These are phyloP conservation scores for Ammospiza nelsoni DNA, from an alignment of 2,113 vertebrate species.

Conservation along the genomic window DNA sequence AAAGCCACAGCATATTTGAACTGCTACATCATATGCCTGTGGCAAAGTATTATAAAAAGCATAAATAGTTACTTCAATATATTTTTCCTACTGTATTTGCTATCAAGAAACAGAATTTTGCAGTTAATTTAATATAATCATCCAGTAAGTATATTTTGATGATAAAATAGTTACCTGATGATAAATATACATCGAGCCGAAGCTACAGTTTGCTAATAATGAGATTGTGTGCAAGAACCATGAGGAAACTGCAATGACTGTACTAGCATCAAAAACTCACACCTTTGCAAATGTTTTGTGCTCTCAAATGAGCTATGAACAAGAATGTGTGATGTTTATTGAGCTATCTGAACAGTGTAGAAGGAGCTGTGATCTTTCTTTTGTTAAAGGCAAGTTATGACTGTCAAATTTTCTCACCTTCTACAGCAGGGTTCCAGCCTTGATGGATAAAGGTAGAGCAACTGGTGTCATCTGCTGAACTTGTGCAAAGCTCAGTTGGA, in stretches of 20 bases:
- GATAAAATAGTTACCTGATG: not conserved
- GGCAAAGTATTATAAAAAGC: not conserved
- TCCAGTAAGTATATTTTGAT: not conserved
- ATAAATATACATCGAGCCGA: not conserved
- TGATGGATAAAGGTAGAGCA: not conserved
- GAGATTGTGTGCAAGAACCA: not conserved
- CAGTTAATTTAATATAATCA: not conserved
- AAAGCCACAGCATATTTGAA: not conserved
- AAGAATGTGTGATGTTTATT: not conserved
- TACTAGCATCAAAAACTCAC: not conserved
- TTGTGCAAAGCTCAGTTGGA: not conserved
- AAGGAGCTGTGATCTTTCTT: not conserved
- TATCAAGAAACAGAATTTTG: not conserved
- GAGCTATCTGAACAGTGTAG: not conserved
- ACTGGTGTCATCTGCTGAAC: not conserved
- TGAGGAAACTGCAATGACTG: not conserved
- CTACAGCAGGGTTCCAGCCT: accelerated
- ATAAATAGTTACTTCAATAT: not conserved
- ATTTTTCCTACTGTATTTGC: not conserved
- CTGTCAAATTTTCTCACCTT: not conserved
- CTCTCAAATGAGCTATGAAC: not conserved
- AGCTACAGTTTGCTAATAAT: not conserved
- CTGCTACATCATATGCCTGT: not conserved
- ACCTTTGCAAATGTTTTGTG: not conserved
- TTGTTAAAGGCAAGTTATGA: not conserved